Conservation (phyloP, 2,888 invertebrate species). For the Drosophila infuscata region DNA sequence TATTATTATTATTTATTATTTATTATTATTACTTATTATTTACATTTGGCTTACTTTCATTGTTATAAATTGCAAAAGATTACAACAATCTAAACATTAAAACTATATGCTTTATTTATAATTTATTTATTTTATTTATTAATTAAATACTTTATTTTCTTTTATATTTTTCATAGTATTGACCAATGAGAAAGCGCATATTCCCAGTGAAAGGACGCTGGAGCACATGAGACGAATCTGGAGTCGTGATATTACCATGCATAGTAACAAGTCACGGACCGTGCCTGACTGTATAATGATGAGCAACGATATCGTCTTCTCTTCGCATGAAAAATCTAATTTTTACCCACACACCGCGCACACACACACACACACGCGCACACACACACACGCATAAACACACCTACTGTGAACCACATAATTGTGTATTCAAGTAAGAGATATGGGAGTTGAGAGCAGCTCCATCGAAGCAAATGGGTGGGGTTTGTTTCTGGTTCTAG, state of each 20-base stretch:
- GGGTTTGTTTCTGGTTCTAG: slow-evolving; percentile 9
- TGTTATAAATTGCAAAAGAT: background rate
- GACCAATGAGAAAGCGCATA: background rate
- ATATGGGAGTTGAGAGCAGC: slow-evolving; percentile 72
- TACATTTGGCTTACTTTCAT: background rate
- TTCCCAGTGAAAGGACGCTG: slow-evolving; percentile 17
- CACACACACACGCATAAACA: background rate
- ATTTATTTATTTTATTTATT: background rate
- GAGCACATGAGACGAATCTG: slow-evolving; percentile 57
- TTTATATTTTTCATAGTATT: background rate
- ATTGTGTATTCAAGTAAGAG: slow-evolving; percentile 79
- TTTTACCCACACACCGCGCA: slow-evolving; percentile 48
- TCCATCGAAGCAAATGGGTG: slow-evolving; percentile 47
- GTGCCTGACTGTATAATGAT: slow-evolving; percentile 70
- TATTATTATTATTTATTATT: background rate
- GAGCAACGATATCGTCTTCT: slow-evolving; percentile 64
- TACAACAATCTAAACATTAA: background rate
- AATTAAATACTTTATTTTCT: background rate
- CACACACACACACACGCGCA: slow-evolving; percentile 17
- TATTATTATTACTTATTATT: too few species aligned
- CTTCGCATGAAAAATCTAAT: slow-evolving; percentile 74
- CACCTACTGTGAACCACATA: slow-evolving; percentile 52
- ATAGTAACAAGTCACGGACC: slow-evolving; percentile 67
- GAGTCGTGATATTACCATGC: slow-evolving; percentile 62
- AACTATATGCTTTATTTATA: background rate